Evolutionary conservation across 2,888 invertebrate species (phyloP).

Genomic region (Hypsopygia costalis): DNA sequence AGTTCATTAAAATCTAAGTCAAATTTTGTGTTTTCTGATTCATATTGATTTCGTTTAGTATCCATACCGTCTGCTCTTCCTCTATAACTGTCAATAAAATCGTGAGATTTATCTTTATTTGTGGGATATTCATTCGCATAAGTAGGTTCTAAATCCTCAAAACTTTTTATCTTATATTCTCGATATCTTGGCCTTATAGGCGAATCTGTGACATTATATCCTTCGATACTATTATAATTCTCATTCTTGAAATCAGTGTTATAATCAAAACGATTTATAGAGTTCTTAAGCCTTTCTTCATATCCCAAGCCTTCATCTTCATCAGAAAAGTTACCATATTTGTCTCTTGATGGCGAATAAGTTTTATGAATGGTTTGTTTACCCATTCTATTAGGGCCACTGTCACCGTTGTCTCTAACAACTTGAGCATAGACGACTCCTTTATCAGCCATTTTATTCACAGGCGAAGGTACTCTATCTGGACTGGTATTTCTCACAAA

Average conservation of each 20-base stretch:
- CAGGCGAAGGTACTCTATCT: constrained; percentile 63
- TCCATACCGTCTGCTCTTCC: constrained; percentile 86
- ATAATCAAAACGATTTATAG: constrained; percentile 58
- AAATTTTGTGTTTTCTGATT: constrained; percentile 50
- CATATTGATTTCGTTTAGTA: constrained; percentile 75
- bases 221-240: constrained; percentile 57
- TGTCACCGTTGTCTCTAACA: constrained; percentile 67
- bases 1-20: constrained; percentile 81
- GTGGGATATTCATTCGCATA: constrained; percentile 64
- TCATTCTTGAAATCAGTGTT: constrained; percentile 75
- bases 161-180: constrained; percentile 78
- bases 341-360: constrained; percentile 65
- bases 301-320: constrained; percentile 91
- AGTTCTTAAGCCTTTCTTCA: constrained; percentile 78
- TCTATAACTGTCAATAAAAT: constrained; percentile 67
- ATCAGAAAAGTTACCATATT: constrained; percentile 82
- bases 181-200: constrained; percentile 83
- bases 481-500: constrained; percentile 69
- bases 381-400: constrained; percentile 36
- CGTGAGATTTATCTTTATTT: constrained; percentile 43
- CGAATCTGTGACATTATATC: constrained; percentile 73
- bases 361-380: constrained; percentile 78
- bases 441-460: constrained; percentile 75
- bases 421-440: constrained; percentile 90
- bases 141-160: constrained; percentile 73